A percentile compares a stretch with the other conserved stretches of the same genome.
phyloP scores from a whole-genome alignment of 2,113 vertebrate genomes.

The Bufo gargarizans region DNA sequence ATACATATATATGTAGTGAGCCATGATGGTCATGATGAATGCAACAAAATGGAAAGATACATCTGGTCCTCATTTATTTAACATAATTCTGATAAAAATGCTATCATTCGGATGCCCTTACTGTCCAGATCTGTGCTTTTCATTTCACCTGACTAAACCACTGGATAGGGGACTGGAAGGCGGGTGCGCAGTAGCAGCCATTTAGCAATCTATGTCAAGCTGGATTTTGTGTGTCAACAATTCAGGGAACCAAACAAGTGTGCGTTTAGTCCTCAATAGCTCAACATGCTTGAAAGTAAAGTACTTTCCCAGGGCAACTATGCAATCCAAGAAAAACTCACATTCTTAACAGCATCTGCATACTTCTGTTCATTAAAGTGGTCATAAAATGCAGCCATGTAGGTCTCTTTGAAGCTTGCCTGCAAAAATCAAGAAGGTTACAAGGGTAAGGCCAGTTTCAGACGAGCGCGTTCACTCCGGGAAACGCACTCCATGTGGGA shows the following conservation, averaged over 20 bases:
- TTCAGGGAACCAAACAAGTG: background rate
- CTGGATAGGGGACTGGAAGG: background rate
- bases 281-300: background rate
- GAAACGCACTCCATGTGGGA: no score
- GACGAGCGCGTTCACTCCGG: no score
- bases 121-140: background rate
- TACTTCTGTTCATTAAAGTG: conserved; percentile 98
- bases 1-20: background rate
- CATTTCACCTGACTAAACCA: background rate
- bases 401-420: conserved; percentile 97
- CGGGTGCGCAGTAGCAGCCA: background rate
- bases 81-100: background rate
- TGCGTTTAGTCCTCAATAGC: background rate
- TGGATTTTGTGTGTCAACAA: no score
- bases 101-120: background rate
- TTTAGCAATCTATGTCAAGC: background rate
- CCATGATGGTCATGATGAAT: background rate
- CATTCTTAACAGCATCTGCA: conserved; percentile 96
- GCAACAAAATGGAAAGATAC: background rate
- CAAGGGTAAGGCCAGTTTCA: background rate
- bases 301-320: background rate
- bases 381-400: conserved; percentile 96
- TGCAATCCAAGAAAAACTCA: conserved; percentile 70
- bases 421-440: conserved; percentile 64
- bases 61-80: background rate